Conservation (phyloP, 1,140 invertebrate species). For the Caerostris extrusa region DNA sequence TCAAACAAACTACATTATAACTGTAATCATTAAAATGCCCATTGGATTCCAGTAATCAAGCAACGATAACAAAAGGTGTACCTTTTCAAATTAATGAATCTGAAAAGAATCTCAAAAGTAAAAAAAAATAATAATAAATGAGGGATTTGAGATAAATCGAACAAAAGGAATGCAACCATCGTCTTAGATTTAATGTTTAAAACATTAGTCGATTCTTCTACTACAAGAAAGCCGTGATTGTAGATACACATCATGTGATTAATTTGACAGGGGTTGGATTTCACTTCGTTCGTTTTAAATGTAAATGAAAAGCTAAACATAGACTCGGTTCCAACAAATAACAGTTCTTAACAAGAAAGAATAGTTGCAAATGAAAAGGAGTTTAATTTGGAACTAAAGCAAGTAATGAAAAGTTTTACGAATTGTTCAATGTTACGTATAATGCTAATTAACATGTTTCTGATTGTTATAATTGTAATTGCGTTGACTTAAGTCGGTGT, state of each 20-base stretch:
- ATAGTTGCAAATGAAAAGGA: background rate
- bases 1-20: no score
- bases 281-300: background rate
- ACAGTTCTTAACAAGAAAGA: background rate
- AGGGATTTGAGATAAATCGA: background rate
- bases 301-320: background rate
- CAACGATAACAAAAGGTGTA: background rate
- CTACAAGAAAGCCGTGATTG: background rate
- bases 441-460: background rate
- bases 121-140: background rate
- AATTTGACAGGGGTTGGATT: slow-evolving; percentile 10
- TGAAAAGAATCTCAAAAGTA: background rate
- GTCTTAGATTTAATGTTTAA: background rate
- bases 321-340: background rate
- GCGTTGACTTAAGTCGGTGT: no score
- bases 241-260: background rate
- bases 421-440: no score
- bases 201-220: background rate
- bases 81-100: background rate
- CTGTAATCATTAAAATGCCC: background rate
- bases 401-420: no score
- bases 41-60: background rate
- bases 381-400: background rate
- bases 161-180: background rate
- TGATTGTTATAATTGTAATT: background rate